Base-by-base conservation (phyloP, 2,113 vertebrate species). In the Melospiza melodia region DNA sequence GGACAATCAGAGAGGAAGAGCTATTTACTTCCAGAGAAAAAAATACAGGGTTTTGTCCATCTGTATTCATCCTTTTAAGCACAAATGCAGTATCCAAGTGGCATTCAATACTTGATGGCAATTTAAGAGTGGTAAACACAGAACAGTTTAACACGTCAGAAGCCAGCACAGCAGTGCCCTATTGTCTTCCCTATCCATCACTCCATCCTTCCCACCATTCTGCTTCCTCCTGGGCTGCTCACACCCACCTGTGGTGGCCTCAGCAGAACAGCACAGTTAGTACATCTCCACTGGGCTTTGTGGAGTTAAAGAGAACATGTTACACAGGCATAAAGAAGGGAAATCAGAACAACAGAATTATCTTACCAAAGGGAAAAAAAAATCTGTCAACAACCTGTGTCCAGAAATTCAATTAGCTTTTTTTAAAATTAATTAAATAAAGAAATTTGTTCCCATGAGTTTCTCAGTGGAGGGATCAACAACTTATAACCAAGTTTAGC, bases 121-220 rank as follows among this genome's bases (percentile, higher is more conserved):
- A 84, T 49, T 68, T 30, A 48, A 46, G 28, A 69, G 24, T 9
- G 31, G 23, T n/a, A 27, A 87, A 35, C 22, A 28, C 22, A 2
- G 2, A 28, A 41, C 19, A 79, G 35, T 46, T 67, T 12, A 63
- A 46, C 5, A 3, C 2, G 4, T 20, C 62, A 59, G 44, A 77
- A 92, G 27, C 12, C 89, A 96, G 59, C 20, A 57, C 4, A 76
- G 54, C 35, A 52, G 30, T 15, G 17, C 11, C 35, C 80, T 72
- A 0, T 6, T 6, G 0, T 41, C 25, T 54, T 54, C 48, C 28
- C 71, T 63, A 57, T 7, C 13, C 20, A 39, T 48, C 58, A 15
- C 9, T 35, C 37, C 7, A 1, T 62, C 61, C 65, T 87, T 66
- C 22, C 63, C 63, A 63, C 4, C 1, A 0, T 15, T 6, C 37